Conservation (phyloP, 2,797 vertebrate species). For the Trachurus trachurus region DNA sequence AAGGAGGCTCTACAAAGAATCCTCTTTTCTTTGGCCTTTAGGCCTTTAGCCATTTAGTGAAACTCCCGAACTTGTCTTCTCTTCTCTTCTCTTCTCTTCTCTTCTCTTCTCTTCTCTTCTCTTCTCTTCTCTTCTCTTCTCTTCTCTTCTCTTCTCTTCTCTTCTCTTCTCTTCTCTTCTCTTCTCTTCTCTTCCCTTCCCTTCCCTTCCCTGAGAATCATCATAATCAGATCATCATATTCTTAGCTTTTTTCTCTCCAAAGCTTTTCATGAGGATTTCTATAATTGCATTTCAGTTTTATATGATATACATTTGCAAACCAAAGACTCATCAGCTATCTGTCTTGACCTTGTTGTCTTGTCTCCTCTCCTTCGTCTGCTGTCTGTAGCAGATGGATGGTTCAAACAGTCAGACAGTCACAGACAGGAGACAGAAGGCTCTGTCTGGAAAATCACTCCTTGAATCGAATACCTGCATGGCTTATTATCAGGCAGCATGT, state of each 20-base stretch:
- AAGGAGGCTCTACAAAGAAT: constrained; percentile 29
- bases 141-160: background rate
- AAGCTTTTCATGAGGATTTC: constrained; percentile 21
- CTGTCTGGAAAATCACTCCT: constrained; percentile 67
- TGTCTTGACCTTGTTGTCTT: constrained; percentile 43
- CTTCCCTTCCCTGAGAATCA: no score
- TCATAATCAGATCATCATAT: no score
- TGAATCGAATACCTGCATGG: constrained; percentile 47
- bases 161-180: no score
- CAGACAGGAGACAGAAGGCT: constrained; percentile 61
- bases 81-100: constrained; percentile 16
- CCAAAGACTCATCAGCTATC: constrained; percentile 38
- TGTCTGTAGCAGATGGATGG: constrained; percentile 62
- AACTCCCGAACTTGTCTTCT: constrained; percentile 4
- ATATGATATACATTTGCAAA: constrained; percentile 33
- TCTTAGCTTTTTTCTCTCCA: background rate
- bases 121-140: constrained; percentile 4
- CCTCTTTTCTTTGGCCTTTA: constrained; percentile 33
- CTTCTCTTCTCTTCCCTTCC: no score
- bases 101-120: constrained; percentile 6
- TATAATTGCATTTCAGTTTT: background rate
- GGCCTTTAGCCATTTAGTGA: constrained; percentile 49
- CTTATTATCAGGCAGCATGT: constrained; percentile 15
- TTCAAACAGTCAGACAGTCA: constrained; percentile 63
- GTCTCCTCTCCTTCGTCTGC: constrained; percentile 36